Evolutionary conservation across 2,888 invertebrate species (phyloP).

Genomic region (Oscheius sp.): DNA sequence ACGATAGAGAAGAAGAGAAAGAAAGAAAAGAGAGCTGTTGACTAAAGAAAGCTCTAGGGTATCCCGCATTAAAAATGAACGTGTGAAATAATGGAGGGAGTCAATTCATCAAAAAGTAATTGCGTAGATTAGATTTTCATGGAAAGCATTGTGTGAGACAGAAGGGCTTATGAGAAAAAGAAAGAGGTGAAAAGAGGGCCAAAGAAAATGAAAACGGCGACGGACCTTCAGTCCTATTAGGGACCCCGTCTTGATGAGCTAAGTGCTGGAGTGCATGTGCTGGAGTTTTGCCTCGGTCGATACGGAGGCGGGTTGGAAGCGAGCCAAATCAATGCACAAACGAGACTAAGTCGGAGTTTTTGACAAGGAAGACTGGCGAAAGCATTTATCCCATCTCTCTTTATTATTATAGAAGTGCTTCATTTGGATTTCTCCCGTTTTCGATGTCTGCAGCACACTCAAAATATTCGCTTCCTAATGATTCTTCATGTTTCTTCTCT

Average conservation of each 20-base stretch:
- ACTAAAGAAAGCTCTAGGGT: neutral
- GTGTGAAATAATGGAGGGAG: slow-evolving; percentile 11
- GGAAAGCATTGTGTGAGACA: slow-evolving; percentile 14
- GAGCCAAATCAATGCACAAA: slow-evolving; percentile 32
- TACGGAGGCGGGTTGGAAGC: slow-evolving; percentile 25
- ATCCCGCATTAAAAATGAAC: neutral
- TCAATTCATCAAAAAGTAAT: slow-evolving; percentile 10
- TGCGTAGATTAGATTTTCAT: slow-evolving; percentile 4
- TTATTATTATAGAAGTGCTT: no score
- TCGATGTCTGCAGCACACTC: no score
- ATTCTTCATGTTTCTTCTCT: no score
- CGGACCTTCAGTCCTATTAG: slow-evolving; percentile 2
- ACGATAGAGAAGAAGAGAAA: slow-evolving; percentile 7
- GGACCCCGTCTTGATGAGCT: slow-evolving; percentile 24
- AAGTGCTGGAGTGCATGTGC: slow-evolving; percentile 31
- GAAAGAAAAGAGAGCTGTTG: neutral
- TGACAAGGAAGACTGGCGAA: no score
- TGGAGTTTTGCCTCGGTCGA: slow-evolving; percentile 28
- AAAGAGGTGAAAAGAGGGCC: neutral
- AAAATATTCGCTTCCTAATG: no score
- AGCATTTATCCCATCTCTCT: no score
- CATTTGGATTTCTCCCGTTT: no score
- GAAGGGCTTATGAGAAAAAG: slow-evolving; percentile 10
- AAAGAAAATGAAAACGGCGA: neutral
- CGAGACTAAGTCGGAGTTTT: no score